Evolutionary conservation across 2,113 vertebrate species (phyloP).

Genomic region (Lepus americanus): DNA sequence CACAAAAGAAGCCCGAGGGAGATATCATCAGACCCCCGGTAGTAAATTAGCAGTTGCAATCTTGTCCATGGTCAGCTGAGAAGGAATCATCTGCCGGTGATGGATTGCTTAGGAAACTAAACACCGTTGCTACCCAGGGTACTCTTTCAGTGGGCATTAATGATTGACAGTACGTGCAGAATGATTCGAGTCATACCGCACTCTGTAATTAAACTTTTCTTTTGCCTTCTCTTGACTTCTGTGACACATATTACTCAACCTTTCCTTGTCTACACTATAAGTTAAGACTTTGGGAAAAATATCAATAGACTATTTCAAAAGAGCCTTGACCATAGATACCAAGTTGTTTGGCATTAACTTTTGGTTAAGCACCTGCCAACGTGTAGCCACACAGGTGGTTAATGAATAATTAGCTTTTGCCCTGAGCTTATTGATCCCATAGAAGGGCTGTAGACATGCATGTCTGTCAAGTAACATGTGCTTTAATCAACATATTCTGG

Average conservation of each 20-base stretch:
- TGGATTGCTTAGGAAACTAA: slow-evolving; percentile 62
- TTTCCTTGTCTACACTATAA: background rate
- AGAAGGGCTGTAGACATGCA: background rate
- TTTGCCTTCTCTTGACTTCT: slow-evolving; percentile 51
- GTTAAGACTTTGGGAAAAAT: background rate
- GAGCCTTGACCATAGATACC: background rate
- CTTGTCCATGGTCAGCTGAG: slow-evolving; percentile 44
- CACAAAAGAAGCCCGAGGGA: background rate
- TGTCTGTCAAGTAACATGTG: background rate
- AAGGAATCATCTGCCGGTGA: slow-evolving; percentile 19
- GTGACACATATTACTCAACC: background rate
- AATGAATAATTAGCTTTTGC: slow-evolving; percentile 26
- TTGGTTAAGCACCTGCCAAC: background rate
- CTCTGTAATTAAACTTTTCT: slow-evolving; percentile 73
- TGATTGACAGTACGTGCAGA: slow-evolving; percentile 65
- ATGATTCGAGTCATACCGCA: slow-evolving; percentile 48
- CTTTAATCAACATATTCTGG: background rate
- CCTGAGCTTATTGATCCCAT: background rate
- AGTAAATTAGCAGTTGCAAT: background rate
- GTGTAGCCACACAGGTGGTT: background rate
- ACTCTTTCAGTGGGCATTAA: slow-evolving; percentile 72
- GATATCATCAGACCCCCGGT: slow-evolving; percentile 3
- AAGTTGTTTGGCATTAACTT: slow-evolving; percentile 21
- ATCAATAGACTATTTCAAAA: slow-evolving; percentile 43
- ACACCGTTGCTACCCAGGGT: slow-evolving; percentile 54